Evolutionary conservation across 2,888 invertebrate genomes (phyloP).

Genomic region (Exocentrus adspersus): DNA sequence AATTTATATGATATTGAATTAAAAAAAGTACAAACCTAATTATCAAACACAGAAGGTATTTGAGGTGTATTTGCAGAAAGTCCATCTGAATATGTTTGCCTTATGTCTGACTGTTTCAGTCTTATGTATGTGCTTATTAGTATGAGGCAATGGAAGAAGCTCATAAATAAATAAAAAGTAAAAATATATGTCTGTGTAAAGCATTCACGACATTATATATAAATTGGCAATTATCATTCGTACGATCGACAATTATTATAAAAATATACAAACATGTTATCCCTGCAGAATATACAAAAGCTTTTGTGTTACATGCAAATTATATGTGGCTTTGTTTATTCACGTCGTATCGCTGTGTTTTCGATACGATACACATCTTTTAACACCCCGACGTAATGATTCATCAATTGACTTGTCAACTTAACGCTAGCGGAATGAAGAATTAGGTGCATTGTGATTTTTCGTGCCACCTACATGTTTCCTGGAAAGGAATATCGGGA

Average conservation of each 20-base stretch:
- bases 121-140: no score
- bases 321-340: constrained; percentile 41
- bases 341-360: constrained; percentile 43
- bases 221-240: constrained; percentile 27
- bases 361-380: constrained; percentile 47
- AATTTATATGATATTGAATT: no score
- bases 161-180: not conserved
- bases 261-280: constrained; percentile 28
- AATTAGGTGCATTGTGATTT: constrained; percentile 32
- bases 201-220: constrained; percentile 5
- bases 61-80: no score
- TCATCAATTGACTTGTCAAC: constrained; percentile 49
- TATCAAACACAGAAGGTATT: no score
- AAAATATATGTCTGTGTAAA: no score
- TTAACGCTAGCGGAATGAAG: constrained; percentile 35
- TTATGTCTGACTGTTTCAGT: no score
- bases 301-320: constrained; percentile 34
- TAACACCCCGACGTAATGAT: constrained; percentile 49
- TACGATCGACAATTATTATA: constrained; percentile 19
- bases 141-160: not conserved
- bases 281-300: constrained; percentile 39
- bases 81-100: no score
- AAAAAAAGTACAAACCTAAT: no score
- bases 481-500: constrained; percentile 29
- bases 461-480: constrained; percentile 37